Conservation (phyloP, 2,797 vertebrate species). For the Rhinatrema bivittatum region DNA sequence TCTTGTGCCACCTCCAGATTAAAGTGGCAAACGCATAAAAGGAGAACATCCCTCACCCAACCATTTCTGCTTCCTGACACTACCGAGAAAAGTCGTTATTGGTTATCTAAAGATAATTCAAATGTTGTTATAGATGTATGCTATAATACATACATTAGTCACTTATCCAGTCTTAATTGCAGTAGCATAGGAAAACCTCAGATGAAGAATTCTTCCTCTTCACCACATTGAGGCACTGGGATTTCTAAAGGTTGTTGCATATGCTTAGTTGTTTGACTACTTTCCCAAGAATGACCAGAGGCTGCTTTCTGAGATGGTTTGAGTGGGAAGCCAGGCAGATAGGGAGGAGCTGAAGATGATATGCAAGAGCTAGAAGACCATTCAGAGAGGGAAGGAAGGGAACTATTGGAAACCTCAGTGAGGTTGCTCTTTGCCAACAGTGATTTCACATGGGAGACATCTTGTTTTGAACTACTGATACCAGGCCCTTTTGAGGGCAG, state of each 20-base stretch:
- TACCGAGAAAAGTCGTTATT: too few species aligned
- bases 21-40: too few species aligned
- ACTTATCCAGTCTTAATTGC: too few species aligned
- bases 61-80: too few species aligned
- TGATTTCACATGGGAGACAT: conserved; percentile 11
- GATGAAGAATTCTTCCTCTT: conserved; percentile 83
- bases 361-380: conserved; percentile 29
- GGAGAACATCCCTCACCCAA: too few species aligned
- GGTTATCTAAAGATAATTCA: too few species aligned
- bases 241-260: not conserved
- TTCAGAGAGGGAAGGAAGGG: conserved; percentile 22
- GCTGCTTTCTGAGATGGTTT: conserved; percentile 12
- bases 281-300: conserved; percentile 1
- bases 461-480: conserved; percentile 2
- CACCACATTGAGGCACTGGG: conserved; percentile 3
- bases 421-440: conserved; percentile 4
- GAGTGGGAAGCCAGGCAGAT: conserved; percentile 15
- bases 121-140: too few species aligned
- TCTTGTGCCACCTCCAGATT: too few species aligned
- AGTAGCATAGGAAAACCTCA: conserved; percentile 35
- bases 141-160: too few species aligned
- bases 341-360: not conserved
- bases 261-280: conserved; percentile 1
- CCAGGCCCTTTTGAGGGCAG: conserved; percentile 8
- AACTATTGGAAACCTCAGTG: conserved; percentile 21